phyloP scores from a whole-genome alignment of 1,140 invertebrate species.

The Bombus sibiricus region DNA sequence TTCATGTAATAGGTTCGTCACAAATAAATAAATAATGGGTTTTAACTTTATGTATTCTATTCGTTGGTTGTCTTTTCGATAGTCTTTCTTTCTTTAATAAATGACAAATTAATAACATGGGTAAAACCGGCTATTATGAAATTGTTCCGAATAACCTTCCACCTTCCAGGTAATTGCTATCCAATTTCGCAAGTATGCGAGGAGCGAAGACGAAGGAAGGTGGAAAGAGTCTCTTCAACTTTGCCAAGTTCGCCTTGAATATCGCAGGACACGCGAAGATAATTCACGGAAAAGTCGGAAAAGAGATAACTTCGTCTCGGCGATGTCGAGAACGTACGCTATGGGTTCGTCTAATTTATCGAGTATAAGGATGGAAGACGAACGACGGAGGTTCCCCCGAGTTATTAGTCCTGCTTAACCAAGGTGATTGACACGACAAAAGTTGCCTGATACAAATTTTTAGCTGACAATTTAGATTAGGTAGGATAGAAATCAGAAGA shows the following conservation, averaged over 20 bases:
- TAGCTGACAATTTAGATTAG: no score
- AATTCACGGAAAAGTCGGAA: slow-evolving; percentile 34
- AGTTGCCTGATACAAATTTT: no score
- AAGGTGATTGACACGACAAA: no score
- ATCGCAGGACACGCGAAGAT: slow-evolving; percentile 40
- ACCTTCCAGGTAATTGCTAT: slow-evolving; percentile 41
- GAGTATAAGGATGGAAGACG: not conserved
- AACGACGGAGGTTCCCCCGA: not conserved
- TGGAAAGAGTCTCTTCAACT: slow-evolving; percentile 33
- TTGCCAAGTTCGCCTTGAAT: slow-evolving; percentile 40
- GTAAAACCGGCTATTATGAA: not conserved
- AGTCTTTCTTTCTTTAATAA: not conserved
- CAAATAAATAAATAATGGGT: no score
- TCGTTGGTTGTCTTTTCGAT: no score
- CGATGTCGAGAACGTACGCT: slow-evolving; percentile 2
- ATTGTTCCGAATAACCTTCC: slow-evolving; percentile 29
- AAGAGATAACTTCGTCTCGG: slow-evolving; percentile 36
- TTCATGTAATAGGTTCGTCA: no score
- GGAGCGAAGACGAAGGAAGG: not conserved
- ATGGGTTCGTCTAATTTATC: slow-evolving; percentile 20
- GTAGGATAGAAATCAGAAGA: no score
- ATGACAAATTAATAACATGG: slow-evolving; percentile 26
- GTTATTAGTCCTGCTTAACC: no score
- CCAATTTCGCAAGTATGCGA: slow-evolving; percentile 43
- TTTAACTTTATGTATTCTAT: no score